phyloP scores from a whole-genome alignment of 2,113 vertebrate species.

The Pholis gunnellus region DNA sequence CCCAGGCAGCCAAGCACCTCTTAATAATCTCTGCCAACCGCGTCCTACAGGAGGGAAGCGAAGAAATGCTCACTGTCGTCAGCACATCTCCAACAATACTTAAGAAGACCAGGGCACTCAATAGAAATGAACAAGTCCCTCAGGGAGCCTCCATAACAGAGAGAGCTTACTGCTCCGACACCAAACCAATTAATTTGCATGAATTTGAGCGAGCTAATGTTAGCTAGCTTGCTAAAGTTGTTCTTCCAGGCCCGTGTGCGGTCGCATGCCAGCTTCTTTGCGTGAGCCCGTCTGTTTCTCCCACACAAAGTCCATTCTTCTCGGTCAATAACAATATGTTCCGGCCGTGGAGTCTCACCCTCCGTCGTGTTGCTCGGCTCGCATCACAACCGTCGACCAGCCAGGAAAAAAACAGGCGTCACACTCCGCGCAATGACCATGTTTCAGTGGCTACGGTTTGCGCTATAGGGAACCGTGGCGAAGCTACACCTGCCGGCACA shows the following conservation, averaged over 20 bases:
- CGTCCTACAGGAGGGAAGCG: constrained; percentile 22
- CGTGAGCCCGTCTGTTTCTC: constrained; percentile 19
- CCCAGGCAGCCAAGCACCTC: not conserved
- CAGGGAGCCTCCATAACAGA: constrained; percentile 76
- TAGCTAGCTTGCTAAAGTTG: constrained; percentile 77
- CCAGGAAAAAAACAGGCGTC: constrained; percentile 83
- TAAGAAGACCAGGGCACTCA: constrained; percentile 32
- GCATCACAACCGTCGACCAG: constrained; percentile 68
- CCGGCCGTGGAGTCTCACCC: constrained; percentile 43
- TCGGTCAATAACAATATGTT: constrained; percentile 22
- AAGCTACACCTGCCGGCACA: constrained; percentile 10
- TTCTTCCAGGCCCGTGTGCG: constrained; percentile 68
- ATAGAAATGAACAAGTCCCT: constrained; percentile 57
- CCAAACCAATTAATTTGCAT: constrained; percentile 66
- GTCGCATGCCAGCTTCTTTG: constrained; percentile 56
- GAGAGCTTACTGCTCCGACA: constrained; percentile 53
- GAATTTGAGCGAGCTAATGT: constrained; percentile 65
- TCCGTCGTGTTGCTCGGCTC: constrained; percentile 66
- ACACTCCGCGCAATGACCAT: constrained; percentile 72
- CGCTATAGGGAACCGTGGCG: constrained; percentile 12
- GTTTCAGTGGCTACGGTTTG: constrained; percentile 63
- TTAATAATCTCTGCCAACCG: constrained; percentile 33
- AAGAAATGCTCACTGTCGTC: constrained; percentile 47
- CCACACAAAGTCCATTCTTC: constrained; percentile 71
- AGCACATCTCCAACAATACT: constrained; percentile 53